Conservation (phyloP, 2,888 invertebrate genomes). For the Tachina grossa region DNA sequence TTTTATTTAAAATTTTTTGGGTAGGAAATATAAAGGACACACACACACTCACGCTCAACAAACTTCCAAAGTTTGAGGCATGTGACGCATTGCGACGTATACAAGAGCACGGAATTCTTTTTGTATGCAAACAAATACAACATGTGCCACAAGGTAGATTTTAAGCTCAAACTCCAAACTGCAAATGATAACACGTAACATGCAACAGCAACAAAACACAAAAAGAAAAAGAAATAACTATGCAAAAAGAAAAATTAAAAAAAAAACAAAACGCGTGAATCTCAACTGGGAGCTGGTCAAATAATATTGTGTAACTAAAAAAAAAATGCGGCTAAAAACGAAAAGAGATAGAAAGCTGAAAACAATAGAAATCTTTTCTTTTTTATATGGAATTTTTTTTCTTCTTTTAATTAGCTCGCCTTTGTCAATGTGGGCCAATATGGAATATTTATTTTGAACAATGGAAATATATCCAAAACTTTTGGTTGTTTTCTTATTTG, state of each 20-base stretch:
- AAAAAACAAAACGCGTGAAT: constrained; percentile 49
- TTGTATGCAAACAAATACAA: constrained; percentile 60
- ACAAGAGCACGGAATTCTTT: constrained; percentile 40
- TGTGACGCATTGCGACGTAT: constrained; percentile 72
- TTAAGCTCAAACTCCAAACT: constrained; percentile 60
- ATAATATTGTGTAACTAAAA: constrained; percentile 41
- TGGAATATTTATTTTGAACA: neutral
- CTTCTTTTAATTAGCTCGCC: neutral
- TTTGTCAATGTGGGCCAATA: constrained; percentile 31
- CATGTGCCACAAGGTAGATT: constrained; percentile 64
- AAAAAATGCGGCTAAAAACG: constrained; percentile 24
- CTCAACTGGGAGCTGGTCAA: constrained; percentile 46
- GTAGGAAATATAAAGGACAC: constrained; percentile 43
- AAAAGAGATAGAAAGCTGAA: neutral
- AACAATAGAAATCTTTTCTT: constrained; percentile 23
- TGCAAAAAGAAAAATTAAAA: constrained; percentile 20
- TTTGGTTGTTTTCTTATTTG: neutral
- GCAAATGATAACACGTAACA: constrained; percentile 52
- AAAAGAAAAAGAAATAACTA: neutral
- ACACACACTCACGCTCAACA: constrained; percentile 8
- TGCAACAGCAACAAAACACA: constrained; percentile 5
- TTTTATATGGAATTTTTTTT: neutral
- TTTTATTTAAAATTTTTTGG: constrained; percentile 55
- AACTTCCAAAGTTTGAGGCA: constrained; percentile 67
- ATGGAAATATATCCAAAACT: neutral